Evolutionary conservation across 1,140 invertebrate species (phyloP), one percentile per base, ranked within the genome.

Genomic region (Penaeus japonicus): DNA sequence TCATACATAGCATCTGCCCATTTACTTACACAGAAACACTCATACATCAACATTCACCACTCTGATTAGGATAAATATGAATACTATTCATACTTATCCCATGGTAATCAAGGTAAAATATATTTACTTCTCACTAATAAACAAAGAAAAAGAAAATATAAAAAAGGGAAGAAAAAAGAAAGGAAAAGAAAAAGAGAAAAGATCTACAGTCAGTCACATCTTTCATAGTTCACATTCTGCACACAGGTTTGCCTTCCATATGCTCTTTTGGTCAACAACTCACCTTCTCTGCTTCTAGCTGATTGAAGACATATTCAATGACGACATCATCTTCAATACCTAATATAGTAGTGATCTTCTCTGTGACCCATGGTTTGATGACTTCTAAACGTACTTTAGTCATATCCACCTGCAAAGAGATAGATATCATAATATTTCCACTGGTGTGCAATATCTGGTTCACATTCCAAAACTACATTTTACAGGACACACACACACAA

Each of bases 321-420:
- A 99, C 96, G 22, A 99, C 98, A 93, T 99, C 98, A 93, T 99
- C 99, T 93, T 99, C 99, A 92, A 99, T 98, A 91, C 95, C 97
- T 39, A 99, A 94, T 59, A 99, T 95, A 92, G 99, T 97, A 0
- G 97, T 99, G 54, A 99, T 96, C 93, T 98, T 97, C 91, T 97
- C 96, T 35, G 97, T 97, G 91, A 99, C 99, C 99, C 99, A 99
- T 90, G 99, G 99, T 92, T 99, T 99, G 89, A 99, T 95, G 17
- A 98, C 97, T 92, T 99, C 98, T 90, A 99, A 93, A 93, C 99
- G 99, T 47, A 99, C 97, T 94, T 99, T 99, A 59, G 96, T 96
- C 97, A 99, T 99, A 93, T 99, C 98, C 92, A 99, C 97, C 97
- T 99, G 91, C 62, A 73, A 27, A 10, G n/a, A 15, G 5, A 80